phyloP scores from a whole-genome alignment of 2,113 vertebrate species.

The Willisornis vidua region DNA sequence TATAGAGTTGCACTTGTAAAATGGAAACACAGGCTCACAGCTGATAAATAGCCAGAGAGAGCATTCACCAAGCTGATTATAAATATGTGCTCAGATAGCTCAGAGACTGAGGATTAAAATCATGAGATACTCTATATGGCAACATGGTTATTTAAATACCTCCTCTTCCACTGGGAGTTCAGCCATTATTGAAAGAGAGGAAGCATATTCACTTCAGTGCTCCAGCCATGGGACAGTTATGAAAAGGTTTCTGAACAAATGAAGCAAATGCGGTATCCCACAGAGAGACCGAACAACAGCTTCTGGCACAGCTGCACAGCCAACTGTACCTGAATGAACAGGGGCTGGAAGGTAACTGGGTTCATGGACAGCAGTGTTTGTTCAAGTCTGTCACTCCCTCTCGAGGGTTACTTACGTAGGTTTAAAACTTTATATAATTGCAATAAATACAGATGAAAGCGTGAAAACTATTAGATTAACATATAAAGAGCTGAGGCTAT shows the following conservation, averaged over 20 bases:
- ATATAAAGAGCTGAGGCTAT: background rate
- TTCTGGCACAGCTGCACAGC: background rate
- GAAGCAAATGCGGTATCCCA: background rate
- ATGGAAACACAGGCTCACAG: slow-evolving; percentile 1
- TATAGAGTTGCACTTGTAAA: slow-evolving; percentile 1
- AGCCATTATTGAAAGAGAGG: slow-evolving; percentile 14
- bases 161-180: background rate
- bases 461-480: slow-evolving; percentile 19
- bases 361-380: background rate
- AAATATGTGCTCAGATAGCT: slow-evolving; percentile 25
- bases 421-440: background rate
- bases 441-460: background rate
- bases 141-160: slow-evolving; percentile 36
- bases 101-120: slow-evolving; percentile 30
- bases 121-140: background rate
- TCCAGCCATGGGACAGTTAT: background rate
- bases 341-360: background rate
- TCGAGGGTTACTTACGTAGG: background rate
- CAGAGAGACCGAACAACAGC: background rate
- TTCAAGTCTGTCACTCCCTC: background rate
- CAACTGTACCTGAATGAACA: background rate
- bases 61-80: background rate
- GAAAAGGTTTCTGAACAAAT: slow-evolving; percentile 16
- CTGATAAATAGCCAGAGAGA: slow-evolving; percentile 6
- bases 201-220: slow-evolving; percentile 3